Evolutionary conservation across 2,113 vertebrate species (phyloP).

Genomic region (Pica pica): DNA sequence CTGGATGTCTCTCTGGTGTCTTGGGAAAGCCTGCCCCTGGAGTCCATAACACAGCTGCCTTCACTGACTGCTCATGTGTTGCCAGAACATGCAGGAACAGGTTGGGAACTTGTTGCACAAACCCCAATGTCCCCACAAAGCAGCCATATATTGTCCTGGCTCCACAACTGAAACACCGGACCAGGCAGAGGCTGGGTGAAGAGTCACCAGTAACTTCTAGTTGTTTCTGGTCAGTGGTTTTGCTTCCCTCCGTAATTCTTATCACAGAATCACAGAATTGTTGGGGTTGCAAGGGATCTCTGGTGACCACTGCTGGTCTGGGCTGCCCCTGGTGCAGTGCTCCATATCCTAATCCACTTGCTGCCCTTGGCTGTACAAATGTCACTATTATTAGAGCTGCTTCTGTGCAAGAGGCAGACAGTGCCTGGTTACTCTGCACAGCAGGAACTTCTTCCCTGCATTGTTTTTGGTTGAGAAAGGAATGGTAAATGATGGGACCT

Average conservation of each 20-base stretch:
- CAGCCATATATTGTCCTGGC: not conserved
- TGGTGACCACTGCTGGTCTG: not conserved
- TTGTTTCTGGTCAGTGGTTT: not conserved
- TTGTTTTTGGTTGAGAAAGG: not conserved
- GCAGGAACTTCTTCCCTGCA: not conserved
- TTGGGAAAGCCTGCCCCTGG: not conserved
- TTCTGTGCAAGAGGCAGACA: not conserved
- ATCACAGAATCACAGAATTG: not conserved
- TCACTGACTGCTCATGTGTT: not conserved
- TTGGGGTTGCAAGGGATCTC: not conserved
- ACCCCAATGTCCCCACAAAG: not conserved
- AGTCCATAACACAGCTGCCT: not conserved
- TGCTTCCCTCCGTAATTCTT: not conserved
- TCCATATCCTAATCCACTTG: not conserved
- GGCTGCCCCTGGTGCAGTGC: not conserved
- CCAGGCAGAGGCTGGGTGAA: not conserved
- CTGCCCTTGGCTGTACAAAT: not conserved
- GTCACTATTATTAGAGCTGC: not conserved
- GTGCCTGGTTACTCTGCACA: not conserved
- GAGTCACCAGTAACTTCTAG: not conserved
- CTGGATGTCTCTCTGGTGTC: not conserved
- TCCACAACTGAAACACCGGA: not conserved
- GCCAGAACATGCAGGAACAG: not conserved
- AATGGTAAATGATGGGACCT: not conserved
- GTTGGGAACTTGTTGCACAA: not conserved